Evolutionary conservation across 2,888 invertebrate genomes (phyloP).

Genomic region (Lissocephala sabroskyi): DNA sequence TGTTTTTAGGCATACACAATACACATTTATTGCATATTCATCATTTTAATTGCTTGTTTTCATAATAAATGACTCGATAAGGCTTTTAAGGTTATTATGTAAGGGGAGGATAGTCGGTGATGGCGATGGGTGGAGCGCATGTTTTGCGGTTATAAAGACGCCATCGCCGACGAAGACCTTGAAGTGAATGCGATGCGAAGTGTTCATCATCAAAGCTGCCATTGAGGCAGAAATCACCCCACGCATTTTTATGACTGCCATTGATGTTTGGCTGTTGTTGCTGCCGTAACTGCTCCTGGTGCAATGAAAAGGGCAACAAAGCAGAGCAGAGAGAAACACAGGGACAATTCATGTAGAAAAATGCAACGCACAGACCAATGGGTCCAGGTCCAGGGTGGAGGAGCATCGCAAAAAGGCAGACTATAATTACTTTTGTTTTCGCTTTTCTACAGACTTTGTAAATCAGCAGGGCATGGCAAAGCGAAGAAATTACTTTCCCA

Average conservation of each 20-base stretch:
- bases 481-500: conserved; percentile 68
- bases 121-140: conserved; percentile 23
- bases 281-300: background rate
- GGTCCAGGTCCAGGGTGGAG: background rate
- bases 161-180: conserved; percentile 1
- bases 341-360: conserved; percentile 40
- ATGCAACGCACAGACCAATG: conserved; percentile 15
- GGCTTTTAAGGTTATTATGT: conserved; percentile 54
- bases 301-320: conserved; percentile 8
- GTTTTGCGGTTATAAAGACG: conserved; percentile 21
- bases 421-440: conserved; percentile 61
- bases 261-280: background rate
- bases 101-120: conserved; percentile 2
- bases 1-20: conserved; percentile 30
- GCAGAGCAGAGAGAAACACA: conserved; percentile 31
- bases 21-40: conserved; percentile 64
- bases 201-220: conserved; percentile 1
- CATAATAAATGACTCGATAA: conserved; percentile 62
- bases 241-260: background rate
- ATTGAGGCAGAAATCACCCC: background rate
- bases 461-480: conserved; percentile 44
- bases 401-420: conserved; percentile 16
- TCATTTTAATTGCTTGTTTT: conserved; percentile 64
- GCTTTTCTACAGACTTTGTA: conserved; percentile 22
- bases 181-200: conserved; percentile 3